Conservation (phyloP, 2,888 invertebrate genomes). For the Drosophila leonis region DNA sequence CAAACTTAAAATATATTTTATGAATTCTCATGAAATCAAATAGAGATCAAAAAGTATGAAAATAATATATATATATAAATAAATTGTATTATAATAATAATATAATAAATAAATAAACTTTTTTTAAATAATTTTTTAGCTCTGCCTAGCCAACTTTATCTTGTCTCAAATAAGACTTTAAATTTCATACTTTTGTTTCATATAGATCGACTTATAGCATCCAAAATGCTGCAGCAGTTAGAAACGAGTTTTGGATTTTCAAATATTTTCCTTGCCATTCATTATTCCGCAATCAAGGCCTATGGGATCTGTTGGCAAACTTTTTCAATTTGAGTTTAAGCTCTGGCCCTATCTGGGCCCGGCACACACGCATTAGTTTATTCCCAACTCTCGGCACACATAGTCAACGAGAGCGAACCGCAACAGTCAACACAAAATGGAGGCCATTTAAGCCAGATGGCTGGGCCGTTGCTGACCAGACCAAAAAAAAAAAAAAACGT, state of each 20-base stretch:
- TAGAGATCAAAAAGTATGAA: too few relatives aligned
- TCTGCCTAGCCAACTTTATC: neutral
- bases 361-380: constrained; percentile 14
- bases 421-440: constrained; percentile 36
- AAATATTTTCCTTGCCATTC: neutral
- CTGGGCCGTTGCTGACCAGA: constrained; percentile 9
- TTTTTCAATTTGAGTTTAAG: constrained; percentile 14
- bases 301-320: constrained; percentile 3
- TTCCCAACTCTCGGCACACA: constrained; percentile 14
- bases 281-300: constrained; percentile 10
- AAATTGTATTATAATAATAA: too few relatives aligned
- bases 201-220: neutral
- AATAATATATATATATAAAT: neutral
- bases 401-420: constrained; percentile 38
- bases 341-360: constrained; percentile 1
- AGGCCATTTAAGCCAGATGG: constrained; percentile 44
- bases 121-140: neutral
- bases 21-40: too few relatives aligned
- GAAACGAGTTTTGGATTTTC: neutral
- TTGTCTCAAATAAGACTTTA: neutral
- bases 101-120: too few relatives aligned
- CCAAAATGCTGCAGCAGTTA: neutral
- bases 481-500: constrained; percentile 16
- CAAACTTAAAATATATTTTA: neutral
- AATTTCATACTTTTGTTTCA: neutral